Conservation (phyloP, 2,797 vertebrate species). For the Ispidina lecontei region DNA sequence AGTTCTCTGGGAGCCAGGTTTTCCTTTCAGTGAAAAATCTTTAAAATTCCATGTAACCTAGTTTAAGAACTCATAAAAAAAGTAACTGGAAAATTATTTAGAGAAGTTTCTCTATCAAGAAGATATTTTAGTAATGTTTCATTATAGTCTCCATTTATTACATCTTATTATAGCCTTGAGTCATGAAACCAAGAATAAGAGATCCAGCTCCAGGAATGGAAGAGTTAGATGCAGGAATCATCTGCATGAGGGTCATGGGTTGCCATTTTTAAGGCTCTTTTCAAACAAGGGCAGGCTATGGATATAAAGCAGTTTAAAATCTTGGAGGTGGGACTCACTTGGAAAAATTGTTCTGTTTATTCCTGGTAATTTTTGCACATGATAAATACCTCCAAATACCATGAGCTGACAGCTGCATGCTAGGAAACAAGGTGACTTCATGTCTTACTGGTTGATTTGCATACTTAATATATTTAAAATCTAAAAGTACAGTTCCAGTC, state of each 20-base stretch:
- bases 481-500: not conserved
- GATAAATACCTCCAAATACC: not conserved
- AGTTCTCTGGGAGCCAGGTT: not conserved
- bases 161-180: slow-evolving; percentile 49
- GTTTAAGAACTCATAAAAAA: not conserved
- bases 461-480: not conserved
- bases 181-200: slow-evolving; percentile 47
- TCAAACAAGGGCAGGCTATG: not conserved
- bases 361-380: not conserved
- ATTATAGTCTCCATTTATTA: slow-evolving; percentile 30
- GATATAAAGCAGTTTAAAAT: not conserved
- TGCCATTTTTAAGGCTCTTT: slow-evolving; percentile 2
- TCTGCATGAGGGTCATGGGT: not conserved
- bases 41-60: not conserved
- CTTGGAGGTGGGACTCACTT: not conserved
- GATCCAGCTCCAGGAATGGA: not conserved
- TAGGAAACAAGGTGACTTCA: not conserved
- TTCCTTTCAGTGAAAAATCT: not conserved
- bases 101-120: slow-evolving; percentile 16
- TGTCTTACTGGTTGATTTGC: not conserved
- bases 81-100: slow-evolving; percentile 21
- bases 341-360: not conserved
- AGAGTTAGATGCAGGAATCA: not conserved
- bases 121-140: slow-evolving; percentile 42
- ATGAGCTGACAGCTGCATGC: not conserved